Evolutionary conservation across 2,113 vertebrate genomes (phyloP).

Genomic region (Pachycephala philippinensis): DNA sequence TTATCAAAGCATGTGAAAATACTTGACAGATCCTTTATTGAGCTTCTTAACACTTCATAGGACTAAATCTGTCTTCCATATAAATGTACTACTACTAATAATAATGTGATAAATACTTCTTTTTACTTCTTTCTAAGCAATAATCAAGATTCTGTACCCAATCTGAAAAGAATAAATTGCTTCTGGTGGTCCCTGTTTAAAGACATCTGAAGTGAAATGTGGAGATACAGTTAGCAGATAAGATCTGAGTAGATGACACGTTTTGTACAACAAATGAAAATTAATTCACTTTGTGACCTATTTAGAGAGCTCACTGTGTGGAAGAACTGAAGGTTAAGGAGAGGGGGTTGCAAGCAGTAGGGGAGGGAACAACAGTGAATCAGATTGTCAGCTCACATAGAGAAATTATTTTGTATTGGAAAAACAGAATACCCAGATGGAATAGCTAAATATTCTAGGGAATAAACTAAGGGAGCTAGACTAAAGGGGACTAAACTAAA

Average conservation of each 20-base stretch:
- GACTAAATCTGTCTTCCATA: conserved; percentile 47
- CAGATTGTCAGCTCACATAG: not conserved
- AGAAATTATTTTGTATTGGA: not conserved
- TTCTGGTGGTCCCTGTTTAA: not conserved
- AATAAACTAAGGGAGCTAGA: not conserved
- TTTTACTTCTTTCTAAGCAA: not conserved
- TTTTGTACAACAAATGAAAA: not conserved
- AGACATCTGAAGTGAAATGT: not conserved
- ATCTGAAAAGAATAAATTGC: not conserved
- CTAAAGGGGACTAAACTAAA: not conserved
- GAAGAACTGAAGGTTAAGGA: not conserved
- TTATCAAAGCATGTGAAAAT: conserved; percentile 32
- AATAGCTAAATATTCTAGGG: not conserved
- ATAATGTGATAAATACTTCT: not conserved
- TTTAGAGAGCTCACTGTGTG: not conserved
- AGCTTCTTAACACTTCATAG: conserved; percentile 15
- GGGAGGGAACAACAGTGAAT: not conserved
- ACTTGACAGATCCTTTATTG: conserved; percentile 32
- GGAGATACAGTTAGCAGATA: not conserved
- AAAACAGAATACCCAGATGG: not conserved
- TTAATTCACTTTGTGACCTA: conserved; percentile 32
- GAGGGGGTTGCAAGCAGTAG: not conserved
- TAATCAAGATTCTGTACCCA: not conserved
- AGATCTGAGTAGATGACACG: not conserved
- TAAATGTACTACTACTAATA: not conserved